Percentiles rank a stretch among this genome's conserved stretches.
phyloP scores from a whole-genome alignment of 1,140 invertebrate genomes.

The Caenorhabditis elegans region WBcel235 BX284603.4:5531001-5531500 shows the following conservation, averaged over 20 bases:
- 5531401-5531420: too few species aligned
- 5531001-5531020: slow-evolving; percentile 60
- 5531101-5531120: slow-evolving; percentile 54
- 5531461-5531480: too few species aligned
- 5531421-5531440: neutral
- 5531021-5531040: slow-evolving; percentile 50
- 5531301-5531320: too few species aligned
- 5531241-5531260: slow-evolving; percentile 50
- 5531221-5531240: slow-evolving; percentile 58
- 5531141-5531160: slow-evolving; percentile 51
- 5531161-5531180: slow-evolving; percentile 52
- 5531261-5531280: neutral
- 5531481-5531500: too few species aligned
- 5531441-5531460: too few species aligned
- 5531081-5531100: slow-evolving; percentile 64
- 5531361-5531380: too few species aligned
- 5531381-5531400: too few species aligned
- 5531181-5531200: slow-evolving; percentile 48
- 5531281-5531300: too few species aligned
- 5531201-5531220: slow-evolving; percentile 54
- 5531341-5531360: too few species aligned
- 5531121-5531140: slow-evolving; percentile 58
- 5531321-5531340: too few species aligned
- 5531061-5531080: slow-evolving; percentile 55
- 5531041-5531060: slow-evolving; percentile 53